Percentiles rank a stretch among this genome's conserved stretches.
phyloP scores from a whole-genome alignment of 2,113 vertebrate species.

The Pholis gunnellus region DNA sequence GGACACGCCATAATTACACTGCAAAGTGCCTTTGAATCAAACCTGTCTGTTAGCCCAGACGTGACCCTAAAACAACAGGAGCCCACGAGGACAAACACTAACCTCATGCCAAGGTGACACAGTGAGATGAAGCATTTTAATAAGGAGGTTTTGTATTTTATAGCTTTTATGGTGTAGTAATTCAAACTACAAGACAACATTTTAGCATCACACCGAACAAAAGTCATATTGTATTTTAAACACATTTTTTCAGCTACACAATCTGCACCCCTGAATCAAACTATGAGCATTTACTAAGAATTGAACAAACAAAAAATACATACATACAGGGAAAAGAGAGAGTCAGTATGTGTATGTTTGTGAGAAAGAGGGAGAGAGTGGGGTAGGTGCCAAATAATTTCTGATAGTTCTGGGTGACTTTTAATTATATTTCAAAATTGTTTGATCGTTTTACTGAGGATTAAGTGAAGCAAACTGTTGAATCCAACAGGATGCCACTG shows the following conservation, averaged over 20 bases:
- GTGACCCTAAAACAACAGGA: slow-evolving; percentile 57
- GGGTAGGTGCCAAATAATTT: slow-evolving; percentile 29
- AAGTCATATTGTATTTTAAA: background rate
- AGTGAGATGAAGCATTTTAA: slow-evolving; percentile 22
- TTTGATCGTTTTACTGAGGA: background rate
- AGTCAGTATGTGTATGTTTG: background rate
- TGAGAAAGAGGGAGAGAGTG: background rate
- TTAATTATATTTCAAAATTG: background rate
- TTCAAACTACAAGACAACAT: background rate
- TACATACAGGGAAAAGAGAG: background rate
- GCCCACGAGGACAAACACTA: slow-evolving; percentile 14
- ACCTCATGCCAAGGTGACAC: slow-evolving; percentile 35
- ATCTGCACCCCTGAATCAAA: background rate
- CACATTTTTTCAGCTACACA: background rate
- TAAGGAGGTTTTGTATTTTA: slow-evolving; percentile 10
- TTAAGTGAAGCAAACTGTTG: slow-evolving; percentile 46
- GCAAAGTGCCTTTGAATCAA: slow-evolving; percentile 48
- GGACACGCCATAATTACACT: slow-evolving; percentile 21
- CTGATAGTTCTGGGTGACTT: slow-evolving; percentile 36
- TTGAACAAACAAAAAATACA: background rate
- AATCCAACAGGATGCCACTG: background rate
- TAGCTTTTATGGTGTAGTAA: background rate
- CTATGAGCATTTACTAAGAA: background rate
- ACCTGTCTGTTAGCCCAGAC: slow-evolving; percentile 41
- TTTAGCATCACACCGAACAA: background rate